Conservation (phyloP, 2,888 invertebrate genomes). For the Anticlea derivata region DNA sequence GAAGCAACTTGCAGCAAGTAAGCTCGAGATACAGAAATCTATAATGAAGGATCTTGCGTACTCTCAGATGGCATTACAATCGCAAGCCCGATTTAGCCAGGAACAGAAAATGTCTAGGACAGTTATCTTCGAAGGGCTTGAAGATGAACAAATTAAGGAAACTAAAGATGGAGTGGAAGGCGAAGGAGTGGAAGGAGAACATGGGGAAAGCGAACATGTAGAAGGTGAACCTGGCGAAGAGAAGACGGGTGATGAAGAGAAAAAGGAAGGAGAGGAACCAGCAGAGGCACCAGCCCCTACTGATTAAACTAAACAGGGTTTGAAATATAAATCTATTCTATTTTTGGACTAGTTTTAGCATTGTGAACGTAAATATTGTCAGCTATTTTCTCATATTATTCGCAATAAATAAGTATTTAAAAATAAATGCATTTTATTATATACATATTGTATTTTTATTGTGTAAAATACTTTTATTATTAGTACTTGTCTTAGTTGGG, state of each 20-base stretch:
- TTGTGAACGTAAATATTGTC: slow-evolving; percentile 1
- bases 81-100: slow-evolving; percentile 43
- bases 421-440: neutral
- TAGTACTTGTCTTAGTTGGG: no score
- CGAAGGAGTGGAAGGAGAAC: slow-evolving; percentile 43
- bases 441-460: neutral
- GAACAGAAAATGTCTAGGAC: slow-evolving; percentile 44
- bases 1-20: slow-evolving; percentile 60
- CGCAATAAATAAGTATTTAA: slow-evolving; percentile 2
- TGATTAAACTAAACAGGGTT: slow-evolving; percentile 6
- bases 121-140: slow-evolving; percentile 34
- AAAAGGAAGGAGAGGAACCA: slow-evolving; percentile 26
- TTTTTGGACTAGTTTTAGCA: slow-evolving; percentile 11
- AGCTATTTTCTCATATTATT: neutral
- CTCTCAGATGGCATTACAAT: slow-evolving; percentile 52
- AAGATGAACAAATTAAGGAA: slow-evolving; percentile 28
- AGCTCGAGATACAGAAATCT: slow-evolving; percentile 67
- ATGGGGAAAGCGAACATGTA: slow-evolving; percentile 41
- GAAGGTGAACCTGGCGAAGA: slow-evolving; percentile 26
- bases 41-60: slow-evolving; percentile 68
- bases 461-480: no score
- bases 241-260: slow-evolving; percentile 26
- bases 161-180: slow-evolving; percentile 50
- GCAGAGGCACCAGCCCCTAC: slow-evolving; percentile 23
- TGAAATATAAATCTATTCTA: neutral